Evolutionary conservation across 2,888 invertebrate species (phyloP), one percentile per base, ranked within the genome.

Genomic region (Tetramorium bicarinatum): DNA sequence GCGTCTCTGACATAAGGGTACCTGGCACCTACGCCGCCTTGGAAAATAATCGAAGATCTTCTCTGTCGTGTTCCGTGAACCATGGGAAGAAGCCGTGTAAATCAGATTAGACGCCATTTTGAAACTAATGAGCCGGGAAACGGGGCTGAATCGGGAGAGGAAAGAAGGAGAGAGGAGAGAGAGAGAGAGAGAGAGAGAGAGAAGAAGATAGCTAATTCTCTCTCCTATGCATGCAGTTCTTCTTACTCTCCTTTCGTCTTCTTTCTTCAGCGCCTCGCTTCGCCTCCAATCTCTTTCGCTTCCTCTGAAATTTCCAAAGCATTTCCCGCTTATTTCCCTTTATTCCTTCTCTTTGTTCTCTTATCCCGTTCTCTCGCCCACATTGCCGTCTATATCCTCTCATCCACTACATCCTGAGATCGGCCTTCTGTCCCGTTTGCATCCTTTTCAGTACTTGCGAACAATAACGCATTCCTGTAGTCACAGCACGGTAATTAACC

Each of bases 401-500:
- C 44, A 64, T 79, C 72, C 41, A 15, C 62, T 52, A n/a, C 62
- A 47, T 54, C 44, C 66, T 47, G 13, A 34, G 11, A 44, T 54
- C 67, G 49, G 25, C 49, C 47, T 25, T 71, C 80, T 44, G 56
- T 44, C 34, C 41, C n/a, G 56, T 54, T 34, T 34, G 49, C 38
- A 56, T 56, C 54, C 64, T 61, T 56, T 84, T 74, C 74, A 59
- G 74, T 52, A 56, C 52, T 66, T 64, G 41, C 62, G 59, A 67
- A 86, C 84, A 87, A 86, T 81, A 74, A 87, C 66, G 69, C 56
- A 54, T 85, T 82, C 61, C 47, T 41, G 13, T 54, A n/a, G 47
- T 29, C 34, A 52, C 38, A 59, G 66, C 18, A 52, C 59, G 84
- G 84, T 87, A 90, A 90, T 89, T 90, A 90, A 86, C 87, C 85